Conservation (phyloP, 2,888 invertebrate species). For the Watsonalla binaria region DNA sequence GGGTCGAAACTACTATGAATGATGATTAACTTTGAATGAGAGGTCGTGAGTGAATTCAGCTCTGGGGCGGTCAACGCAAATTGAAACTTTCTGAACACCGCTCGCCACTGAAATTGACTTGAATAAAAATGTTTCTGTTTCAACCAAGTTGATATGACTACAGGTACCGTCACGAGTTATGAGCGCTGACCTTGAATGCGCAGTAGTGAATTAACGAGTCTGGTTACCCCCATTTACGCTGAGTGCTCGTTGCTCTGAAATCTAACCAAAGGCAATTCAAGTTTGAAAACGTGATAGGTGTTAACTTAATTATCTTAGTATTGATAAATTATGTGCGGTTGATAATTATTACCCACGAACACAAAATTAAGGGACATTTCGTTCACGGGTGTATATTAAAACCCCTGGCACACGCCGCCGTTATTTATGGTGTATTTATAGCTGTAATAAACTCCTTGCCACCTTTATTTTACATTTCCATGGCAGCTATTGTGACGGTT, state of each 20-base stretch:
- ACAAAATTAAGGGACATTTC: background rate
- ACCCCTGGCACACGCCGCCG: background rate
- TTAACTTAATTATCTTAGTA: background rate
- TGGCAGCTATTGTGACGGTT: background rate
- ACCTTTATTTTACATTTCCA: conserved; percentile 1
- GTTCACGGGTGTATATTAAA: background rate
- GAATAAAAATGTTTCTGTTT: background rate
- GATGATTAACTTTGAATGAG: background rate
- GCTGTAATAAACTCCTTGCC: background rate
- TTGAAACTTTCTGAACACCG: background rate
- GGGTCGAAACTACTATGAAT: background rate
- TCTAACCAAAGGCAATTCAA: no score
- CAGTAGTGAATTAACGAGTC: no score
- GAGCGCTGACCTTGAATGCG: no score
- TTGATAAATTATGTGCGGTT: background rate
- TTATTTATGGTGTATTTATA: background rate
- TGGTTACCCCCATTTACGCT: no score
- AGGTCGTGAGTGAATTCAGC: background rate
- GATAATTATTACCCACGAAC: background rate
- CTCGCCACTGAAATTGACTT: background rate
- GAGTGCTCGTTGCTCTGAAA: no score
- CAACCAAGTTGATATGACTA: no score
- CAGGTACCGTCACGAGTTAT: no score
- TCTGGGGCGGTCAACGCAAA: background rate
- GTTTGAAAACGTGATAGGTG: background rate